Conservation (phyloP, 2,797 vertebrate genomes). For the Clarias platycephalus region DNA sequence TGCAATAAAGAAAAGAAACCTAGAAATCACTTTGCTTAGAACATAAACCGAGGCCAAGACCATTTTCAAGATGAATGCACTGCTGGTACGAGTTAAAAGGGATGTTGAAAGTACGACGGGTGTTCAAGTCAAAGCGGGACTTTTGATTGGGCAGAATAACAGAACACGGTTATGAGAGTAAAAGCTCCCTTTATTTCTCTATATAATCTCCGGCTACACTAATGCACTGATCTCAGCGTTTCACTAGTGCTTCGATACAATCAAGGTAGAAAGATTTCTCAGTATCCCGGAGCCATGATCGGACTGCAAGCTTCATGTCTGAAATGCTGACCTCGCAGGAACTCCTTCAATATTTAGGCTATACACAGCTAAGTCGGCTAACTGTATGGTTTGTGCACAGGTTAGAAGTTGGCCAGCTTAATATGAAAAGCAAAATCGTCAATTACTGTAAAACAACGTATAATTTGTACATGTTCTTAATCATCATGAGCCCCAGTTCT, state of each 20-base stretch:
- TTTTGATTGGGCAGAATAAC: no score
- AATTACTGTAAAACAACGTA: not conserved
- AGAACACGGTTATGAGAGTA: no score
- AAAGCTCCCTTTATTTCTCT: no score
- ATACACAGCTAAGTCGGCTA: not conserved
- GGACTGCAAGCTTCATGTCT: no score
- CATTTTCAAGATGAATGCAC: not conserved
- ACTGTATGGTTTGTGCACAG: not conserved
- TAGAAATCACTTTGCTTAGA: not conserved
- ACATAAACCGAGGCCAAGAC: not conserved
- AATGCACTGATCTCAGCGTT: no score
- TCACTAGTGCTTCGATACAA: no score
- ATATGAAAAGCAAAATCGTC: not conserved
- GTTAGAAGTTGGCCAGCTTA: not conserved
- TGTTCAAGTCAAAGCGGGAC: no score
- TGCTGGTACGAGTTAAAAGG: not conserved
- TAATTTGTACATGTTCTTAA: not conserved
- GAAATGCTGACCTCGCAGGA: no score
- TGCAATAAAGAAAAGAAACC: not conserved
- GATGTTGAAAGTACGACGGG: no score
- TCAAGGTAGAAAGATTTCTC: no score
- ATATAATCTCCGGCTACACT: no score
- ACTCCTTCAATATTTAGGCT: not conserved
- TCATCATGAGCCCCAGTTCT: not conserved
- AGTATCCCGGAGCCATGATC: no score